Conservation (phyloP, 2,888 invertebrate genomes). For the Mesoligia furuncula region DNA sequence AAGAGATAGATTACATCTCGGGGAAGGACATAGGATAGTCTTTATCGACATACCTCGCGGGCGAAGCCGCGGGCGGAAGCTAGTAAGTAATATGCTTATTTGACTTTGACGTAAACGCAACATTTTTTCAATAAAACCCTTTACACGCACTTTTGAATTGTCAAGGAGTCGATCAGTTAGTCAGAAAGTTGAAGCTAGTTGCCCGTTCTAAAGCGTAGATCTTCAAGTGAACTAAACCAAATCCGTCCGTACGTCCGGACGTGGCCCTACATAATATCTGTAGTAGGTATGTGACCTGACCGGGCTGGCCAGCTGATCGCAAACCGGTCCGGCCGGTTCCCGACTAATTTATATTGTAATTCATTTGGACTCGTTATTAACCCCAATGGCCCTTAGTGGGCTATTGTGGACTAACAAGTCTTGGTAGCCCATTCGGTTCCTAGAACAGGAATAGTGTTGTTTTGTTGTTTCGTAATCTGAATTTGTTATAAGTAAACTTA, state of each 20-base stretch:
- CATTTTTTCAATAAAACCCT: not conserved
- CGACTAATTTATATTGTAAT: slow-evolving; percentile 67
- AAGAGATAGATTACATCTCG: no score
- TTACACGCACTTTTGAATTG: not conserved
- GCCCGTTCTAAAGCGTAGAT: not conserved
- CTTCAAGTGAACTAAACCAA: not conserved
- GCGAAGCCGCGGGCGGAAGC: no score
- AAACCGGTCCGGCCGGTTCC: slow-evolving; percentile 65
- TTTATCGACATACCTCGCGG: no score
- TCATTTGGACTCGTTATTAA: slow-evolving; percentile 66
- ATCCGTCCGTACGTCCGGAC: slow-evolving; percentile 17
- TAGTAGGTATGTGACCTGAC: slow-evolving; percentile 42
- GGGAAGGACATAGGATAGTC: no score
- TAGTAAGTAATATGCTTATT: no score
- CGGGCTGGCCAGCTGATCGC: slow-evolving; percentile 63
- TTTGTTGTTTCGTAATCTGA: not conserved
- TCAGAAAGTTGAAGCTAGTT: not conserved
- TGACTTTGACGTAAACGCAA: no score
- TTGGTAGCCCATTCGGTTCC: not conserved
- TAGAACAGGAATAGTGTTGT: not conserved
- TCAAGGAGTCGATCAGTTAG: no score
- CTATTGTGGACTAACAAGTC: slow-evolving; percentile 33
- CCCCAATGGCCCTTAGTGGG: slow-evolving; percentile 42
- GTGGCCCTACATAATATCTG: slow-evolving; percentile 35
- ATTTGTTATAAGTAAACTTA: not conserved